Evolutionary conservation across 2,888 invertebrate species (phyloP).

Genomic region (Hemaris fuciformis): DNA sequence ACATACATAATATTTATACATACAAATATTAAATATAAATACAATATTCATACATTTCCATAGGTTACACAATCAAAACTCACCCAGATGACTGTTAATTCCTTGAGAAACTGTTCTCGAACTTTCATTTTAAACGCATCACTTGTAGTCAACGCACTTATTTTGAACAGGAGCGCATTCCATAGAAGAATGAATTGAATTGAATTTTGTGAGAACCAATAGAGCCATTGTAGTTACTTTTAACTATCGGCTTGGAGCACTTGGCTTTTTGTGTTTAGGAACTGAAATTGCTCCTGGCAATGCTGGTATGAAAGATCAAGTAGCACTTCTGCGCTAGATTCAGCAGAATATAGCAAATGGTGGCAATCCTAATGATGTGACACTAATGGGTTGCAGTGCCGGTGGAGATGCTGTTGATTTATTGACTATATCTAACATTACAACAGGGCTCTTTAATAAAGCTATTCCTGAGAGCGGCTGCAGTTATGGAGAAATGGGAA

Average conservation of each 20-base stretch:
- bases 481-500: slow-evolving; percentile 28
- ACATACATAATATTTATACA: too few species aligned
- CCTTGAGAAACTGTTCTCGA: too few species aligned
- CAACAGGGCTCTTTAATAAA: slow-evolving; percentile 45
- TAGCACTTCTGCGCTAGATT: slow-evolving; percentile 38
- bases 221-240: slow-evolving; percentile 29
- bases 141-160: too few species aligned
- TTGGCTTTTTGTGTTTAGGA: slow-evolving; percentile 45
- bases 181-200: too few species aligned
- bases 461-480: slow-evolving; percentile 47
- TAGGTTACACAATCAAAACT: too few species aligned
- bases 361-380: slow-evolving; percentile 52
- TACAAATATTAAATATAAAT: too few species aligned
- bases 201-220: slow-evolving; percentile 19
- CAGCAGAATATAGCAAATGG: slow-evolving; percentile 46
- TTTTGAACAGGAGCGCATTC: too few species aligned
- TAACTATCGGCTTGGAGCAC: slow-evolving; percentile 34
- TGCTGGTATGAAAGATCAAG: slow-evolving; percentile 45
- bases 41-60: too few species aligned
- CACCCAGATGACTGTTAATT: too few species aligned
- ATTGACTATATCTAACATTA: slow-evolving; percentile 37
- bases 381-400: slow-evolving; percentile 47
- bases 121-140: too few species aligned
- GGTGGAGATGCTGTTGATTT: slow-evolving; percentile 45
- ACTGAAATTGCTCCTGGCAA: slow-evolving; percentile 43